Evolutionary conservation across 2,888 invertebrate species (phyloP), one percentile per base, ranked within the genome.

Genomic region (Taenaris catops): DNA sequence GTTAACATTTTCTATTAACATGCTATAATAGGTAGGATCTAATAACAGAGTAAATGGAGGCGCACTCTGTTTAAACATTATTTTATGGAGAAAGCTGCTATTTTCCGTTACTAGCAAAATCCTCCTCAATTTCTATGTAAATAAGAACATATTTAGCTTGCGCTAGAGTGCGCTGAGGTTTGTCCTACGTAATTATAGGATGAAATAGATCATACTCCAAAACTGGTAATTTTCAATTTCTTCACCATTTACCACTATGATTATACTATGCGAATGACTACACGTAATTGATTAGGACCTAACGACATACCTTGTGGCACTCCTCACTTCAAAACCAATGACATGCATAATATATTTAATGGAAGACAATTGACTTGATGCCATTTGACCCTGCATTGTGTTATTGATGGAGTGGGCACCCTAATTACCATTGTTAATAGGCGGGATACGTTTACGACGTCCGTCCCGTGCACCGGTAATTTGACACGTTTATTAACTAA

Each of bases 341-440:
- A 3, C 14, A 26, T 31, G 35, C 40, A 35, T 28, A 25, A 26
- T 26, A 25, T 28, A 41, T 55, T 58, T 57, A 63, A 63, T 57
- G 51, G 48, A 44, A 58, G 53, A 55, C 68, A 68, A 72, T 73
- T 70, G 71, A 68, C 62, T 60, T 53, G 25, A 48, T 49, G 57
- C 42, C 66, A 55, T 57, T 56, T 68, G 71, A 74, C 70, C 70
- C 58, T 41, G 48, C 45, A 54, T 58, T 60, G 58, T 47, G 54
- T 48, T 57, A 65, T 64, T 58, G 58, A 57, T 57, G 51, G 55
- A 70, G 60, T 55, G 52, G 51, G 52, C 41, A 47, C 48, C 60
- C n/a, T 60, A 68, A 76, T 75, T 66, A 71, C 48, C 62, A 69
- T 72, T 49, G 48, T 34, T 46, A 50, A 48, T 35, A 35, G 40